Percentiles rank a stretch among this genome's conserved stretches.
These are phyloP conservation scores for Bedellia somnulentella DNA, from an alignment of 2,888 invertebrate genomes.

Conservation along the genomic window DNA sequence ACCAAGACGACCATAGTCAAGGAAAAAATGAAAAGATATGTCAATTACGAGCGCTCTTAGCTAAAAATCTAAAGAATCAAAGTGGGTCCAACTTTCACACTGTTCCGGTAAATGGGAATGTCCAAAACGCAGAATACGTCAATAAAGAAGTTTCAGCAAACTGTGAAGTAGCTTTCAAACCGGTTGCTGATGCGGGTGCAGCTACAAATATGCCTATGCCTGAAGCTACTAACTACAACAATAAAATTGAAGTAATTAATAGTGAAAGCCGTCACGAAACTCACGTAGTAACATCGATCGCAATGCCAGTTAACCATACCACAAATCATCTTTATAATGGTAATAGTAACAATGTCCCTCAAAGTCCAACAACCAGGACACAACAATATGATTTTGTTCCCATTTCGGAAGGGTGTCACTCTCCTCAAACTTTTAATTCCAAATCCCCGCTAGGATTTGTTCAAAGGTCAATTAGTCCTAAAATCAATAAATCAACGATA, in stretches of 20 bases:
- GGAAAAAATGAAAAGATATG: slow-evolving; percentile 69
- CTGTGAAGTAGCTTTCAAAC: background rate
- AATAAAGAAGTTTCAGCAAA: too few relatives aligned
- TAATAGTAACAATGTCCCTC: slow-evolving; percentile 59
- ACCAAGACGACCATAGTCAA: slow-evolving; percentile 49
- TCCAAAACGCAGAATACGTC: slow-evolving; percentile 14
- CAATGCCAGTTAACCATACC: background rate
- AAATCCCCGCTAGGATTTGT: slow-evolving; percentile 43
- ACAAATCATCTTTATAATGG: slow-evolving; percentile 28
- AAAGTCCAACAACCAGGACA: slow-evolving; percentile 75
- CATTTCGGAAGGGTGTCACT: slow-evolving; percentile 78
- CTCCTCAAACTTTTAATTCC: slow-evolving; percentile 54
- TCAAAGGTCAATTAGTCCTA: slow-evolving; percentile 38
- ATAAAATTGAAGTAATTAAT: too few relatives aligned
- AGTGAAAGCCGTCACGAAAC: too few relatives aligned
- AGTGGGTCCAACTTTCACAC: slow-evolving; percentile 30
- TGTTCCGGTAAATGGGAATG: too few relatives aligned
- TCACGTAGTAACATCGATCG: slow-evolving; percentile 20
- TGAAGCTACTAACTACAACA: slow-evolving; percentile 23
- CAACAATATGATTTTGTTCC: slow-evolving; percentile 85
- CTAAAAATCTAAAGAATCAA: slow-evolving; percentile 64
- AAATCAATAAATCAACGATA: slow-evolving; percentile 29
- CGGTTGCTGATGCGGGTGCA: slow-evolving; percentile 6
- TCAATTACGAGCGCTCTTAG: slow-evolving; percentile 71
- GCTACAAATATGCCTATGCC: slow-evolving; percentile 18